Conservation (phyloP, 2,888 invertebrate genomes). For the Caenorhabditis afra region DNA sequence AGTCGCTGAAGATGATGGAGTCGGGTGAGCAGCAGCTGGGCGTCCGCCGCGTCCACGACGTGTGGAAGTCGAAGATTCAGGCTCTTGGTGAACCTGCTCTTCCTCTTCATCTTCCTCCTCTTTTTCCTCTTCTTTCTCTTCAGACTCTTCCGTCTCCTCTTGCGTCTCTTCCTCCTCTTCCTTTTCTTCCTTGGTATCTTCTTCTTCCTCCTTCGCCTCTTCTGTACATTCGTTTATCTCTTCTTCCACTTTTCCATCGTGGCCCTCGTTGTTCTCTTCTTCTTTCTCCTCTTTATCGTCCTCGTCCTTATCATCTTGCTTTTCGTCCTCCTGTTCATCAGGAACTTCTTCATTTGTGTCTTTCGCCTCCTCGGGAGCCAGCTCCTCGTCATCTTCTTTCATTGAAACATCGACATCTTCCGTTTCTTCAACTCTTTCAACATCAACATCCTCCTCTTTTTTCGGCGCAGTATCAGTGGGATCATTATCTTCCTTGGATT, state of each 20-base stretch:
- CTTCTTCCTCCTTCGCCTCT: slow-evolving; percentile 5
- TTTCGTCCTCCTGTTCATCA: too few relatives aligned
- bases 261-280: slow-evolving; percentile 7
- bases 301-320: slow-evolving; percentile 10
- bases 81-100: background rate
- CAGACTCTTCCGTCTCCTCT: background rate
- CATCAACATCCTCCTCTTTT: slow-evolving; percentile 6
- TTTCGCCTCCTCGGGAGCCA: background rate
- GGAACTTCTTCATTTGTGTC: background rate
- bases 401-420: too few relatives aligned
- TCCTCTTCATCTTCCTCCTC: slow-evolving; percentile 26
- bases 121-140: slow-evolving; percentile 10
- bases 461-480: too few relatives aligned
- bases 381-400: background rate
- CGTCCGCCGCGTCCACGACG: slow-evolving; percentile 12
- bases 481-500: too few relatives aligned
- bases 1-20: slow-evolving; percentile 7
- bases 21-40: background rate
- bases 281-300: slow-evolving; percentile 8
- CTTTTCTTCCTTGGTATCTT: slow-evolving; percentile 1
- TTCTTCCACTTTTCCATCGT: too few relatives aligned
- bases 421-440: too few relatives aligned
- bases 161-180: background rate
- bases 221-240: too few relatives aligned
- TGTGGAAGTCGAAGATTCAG: slow-evolving; percentile 8